Evolutionary conservation across 2,888 invertebrate species (phyloP), one percentile per base, ranked within the genome.

Genomic region (Hydriomena furcata): DNA sequence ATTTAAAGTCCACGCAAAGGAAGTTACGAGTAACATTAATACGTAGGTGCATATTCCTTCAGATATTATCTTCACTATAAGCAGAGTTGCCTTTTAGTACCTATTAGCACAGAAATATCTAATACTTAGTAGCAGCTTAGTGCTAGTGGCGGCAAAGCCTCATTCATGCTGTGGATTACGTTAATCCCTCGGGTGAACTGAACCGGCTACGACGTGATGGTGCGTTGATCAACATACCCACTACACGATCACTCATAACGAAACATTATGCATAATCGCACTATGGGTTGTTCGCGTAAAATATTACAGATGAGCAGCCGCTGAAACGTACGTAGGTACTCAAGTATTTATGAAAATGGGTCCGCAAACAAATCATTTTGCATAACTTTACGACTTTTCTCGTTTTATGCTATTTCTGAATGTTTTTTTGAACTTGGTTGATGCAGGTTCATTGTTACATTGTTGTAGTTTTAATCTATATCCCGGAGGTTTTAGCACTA

Each of bases 151-250:
- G 17, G 13, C n/a, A 32, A 46, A 38, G 25, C 17, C 27, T 34
- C 21, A 20, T 40, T 27, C 27, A 20, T 12, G 42, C 36, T 27
- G 32, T 12, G 41, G 24, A 36, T 41, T 24, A 36, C 10, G 1
- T 11, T 36, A 41, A 41, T 32, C 41, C 30, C 10, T 7, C 24
- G 7, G 7, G 38, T 20, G 5, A 10, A 43, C 20, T 4, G 24
- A 32, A 32, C 13, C 23, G 23, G 6, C n/a, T n/a, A n/a, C n/a
- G n/a, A n/a, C 20, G 13, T 24, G 32, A 31, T 37, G 11, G 37
- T 25, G 8, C 37, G 24, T 20, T 31, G 37, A 8, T 27, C 32
- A 23, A 28, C 28, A 32, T 25, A 11, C 17, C 17, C 12, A 12
- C 7, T 11, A 35, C 7, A 5, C 5, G 1, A 28, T 30, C 7